These are phyloP conservation scores for Ailuropoda melanoleuca DNA, from an alignment of 2,113 vertebrate species.

Conservation along the genomic window DNA sequence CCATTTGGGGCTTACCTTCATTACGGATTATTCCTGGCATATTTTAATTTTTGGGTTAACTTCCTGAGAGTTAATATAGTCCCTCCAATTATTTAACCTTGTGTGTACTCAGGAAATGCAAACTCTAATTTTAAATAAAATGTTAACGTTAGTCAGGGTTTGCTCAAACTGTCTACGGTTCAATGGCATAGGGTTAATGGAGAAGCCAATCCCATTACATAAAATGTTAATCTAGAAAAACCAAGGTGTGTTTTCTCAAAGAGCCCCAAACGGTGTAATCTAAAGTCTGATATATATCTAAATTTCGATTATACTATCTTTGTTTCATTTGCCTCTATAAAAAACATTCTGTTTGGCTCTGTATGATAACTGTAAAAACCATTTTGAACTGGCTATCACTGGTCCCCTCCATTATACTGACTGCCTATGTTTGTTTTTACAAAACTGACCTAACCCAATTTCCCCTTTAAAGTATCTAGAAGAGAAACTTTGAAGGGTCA, in stretches of 20 bases:
- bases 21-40: not conserved
- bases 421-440: not conserved
- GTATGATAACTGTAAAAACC: not conserved
- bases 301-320: not conserved
- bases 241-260: not conserved
- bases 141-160: not conserved
- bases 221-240: slow-evolving; percentile 31
- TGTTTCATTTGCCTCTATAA: not conserved
- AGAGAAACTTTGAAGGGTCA: not conserved
- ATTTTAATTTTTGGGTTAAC: slow-evolving; percentile 34
- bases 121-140: slow-evolving; percentile 45
- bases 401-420: not conserved
- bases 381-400: not conserved
- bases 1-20: not conserved
- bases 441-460: not conserved
- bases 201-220: not conserved
- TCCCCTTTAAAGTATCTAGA: not conserved
- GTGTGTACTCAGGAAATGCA: not conserved
- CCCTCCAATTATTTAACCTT: slow-evolving; percentile 1
- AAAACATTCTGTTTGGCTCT: not conserved
- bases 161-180: not conserved
- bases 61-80: not conserved
- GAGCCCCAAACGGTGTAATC: not conserved
- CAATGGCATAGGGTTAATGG: not conserved
- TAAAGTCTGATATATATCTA: not conserved